These are phyloP conservation scores for Listronotus bonariensis DNA, from an alignment of 1,140 invertebrate genomes.

Conservation along the genomic window DNA sequence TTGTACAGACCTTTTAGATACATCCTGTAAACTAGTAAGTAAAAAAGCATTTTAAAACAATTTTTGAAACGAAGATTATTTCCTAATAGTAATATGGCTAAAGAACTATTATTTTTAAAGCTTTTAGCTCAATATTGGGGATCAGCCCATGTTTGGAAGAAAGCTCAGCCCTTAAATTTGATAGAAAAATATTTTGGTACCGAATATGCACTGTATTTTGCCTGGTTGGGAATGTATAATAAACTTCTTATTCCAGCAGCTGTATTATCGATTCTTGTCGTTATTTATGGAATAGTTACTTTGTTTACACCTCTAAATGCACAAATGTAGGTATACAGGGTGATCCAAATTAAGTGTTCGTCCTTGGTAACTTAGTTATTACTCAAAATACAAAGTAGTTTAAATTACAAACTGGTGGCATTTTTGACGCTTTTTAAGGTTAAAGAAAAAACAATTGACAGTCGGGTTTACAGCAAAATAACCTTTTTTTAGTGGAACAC, in stretches of 20 bases:
- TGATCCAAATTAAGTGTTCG: too few species aligned
- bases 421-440: too few species aligned
- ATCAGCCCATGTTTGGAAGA: conserved; percentile 61
- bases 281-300: conserved; percentile 37
- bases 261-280: conserved; percentile 56
- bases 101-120: conserved; percentile 33
- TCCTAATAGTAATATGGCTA: not conserved
- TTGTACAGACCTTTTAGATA: too few species aligned
- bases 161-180: conserved; percentile 50
- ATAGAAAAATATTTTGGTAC: conserved; percentile 55
- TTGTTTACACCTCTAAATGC: conserved; percentile 22
- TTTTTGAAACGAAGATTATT: too few species aligned
- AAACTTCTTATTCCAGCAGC: conserved; percentile 61
- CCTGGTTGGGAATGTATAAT: conserved; percentile 62
- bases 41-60: too few species aligned
- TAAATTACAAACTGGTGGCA: too few species aligned
- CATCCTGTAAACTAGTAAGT: too few species aligned
- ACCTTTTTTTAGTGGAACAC: too few species aligned
- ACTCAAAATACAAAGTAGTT: too few species aligned
- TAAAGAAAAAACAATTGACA: too few species aligned
- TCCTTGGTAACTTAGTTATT: too few species aligned
- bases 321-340: conserved; percentile 24
- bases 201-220: conserved; percentile 55
- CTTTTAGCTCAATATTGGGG: conserved; percentile 48
- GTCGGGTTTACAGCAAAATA: too few species aligned